Base-by-base conservation (phyloP, 92 coral and sea anemone genomes). In the Siderastrea siderea region DNA sequence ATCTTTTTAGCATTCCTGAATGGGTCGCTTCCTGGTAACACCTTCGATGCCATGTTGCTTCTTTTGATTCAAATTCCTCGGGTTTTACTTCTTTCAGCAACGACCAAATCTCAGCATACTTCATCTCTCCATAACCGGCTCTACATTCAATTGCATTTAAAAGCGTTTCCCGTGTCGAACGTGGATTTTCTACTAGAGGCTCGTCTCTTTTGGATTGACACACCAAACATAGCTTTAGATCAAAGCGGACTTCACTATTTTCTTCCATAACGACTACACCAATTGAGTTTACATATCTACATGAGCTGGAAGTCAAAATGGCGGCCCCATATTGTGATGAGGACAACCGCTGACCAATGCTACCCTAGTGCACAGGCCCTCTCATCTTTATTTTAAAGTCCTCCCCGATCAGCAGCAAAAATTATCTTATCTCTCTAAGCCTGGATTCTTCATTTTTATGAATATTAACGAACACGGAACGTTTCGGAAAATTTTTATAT, bases 1-100 rank as follows among this genome's bases (percentile, higher is more conserved):
- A 80, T 68, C 91, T 87, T 47, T 82, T 90, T 11, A 86, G 48
- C 91, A 58, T 88, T 8, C 95, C 88, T 7, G 77, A 51, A 15
- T 86, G 88, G 16, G 84, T 70, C 1, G 73, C 68, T 14, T 91
- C 72, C 47, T 88, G 82, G 72, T 84, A 88, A 51, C 92, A 91
- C 15, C 13, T 43, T 52, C 90, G 17, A 67, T 91, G 91, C 94
- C 93, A 90, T 59, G 80, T 67, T 3, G 55, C 81, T 47, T 78
- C 79, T 77, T 57, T 66, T 26, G 38, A 26, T 57, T 10, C 73
- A 75, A 71, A 81, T 38, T 78, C 83, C 52, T 84, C 82, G 46
- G 71, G 13, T 58, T 82, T 1, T 7, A 75, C 53, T 44, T 19
- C 44, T 43, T 67, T 67, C 14, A 67, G 44, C 26, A 6, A 3